Evolutionary conservation across 2,888 invertebrate genomes (phyloP), one percentile per base, ranked within the genome.

Genomic region (Meteorus colon): DNA sequence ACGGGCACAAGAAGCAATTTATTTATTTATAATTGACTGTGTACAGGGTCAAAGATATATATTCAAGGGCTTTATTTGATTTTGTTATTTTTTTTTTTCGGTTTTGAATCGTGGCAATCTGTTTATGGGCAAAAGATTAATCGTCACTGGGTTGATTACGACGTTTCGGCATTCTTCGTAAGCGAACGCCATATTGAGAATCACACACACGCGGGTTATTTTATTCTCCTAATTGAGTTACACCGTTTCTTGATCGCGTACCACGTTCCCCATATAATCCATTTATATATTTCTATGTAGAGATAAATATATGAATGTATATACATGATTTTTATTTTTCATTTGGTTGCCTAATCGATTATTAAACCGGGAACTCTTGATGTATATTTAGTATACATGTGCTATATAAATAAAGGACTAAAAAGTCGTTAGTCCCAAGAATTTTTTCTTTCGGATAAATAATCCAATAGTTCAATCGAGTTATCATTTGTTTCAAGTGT

Each of bases 181-280:
- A 65, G 4, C 62, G 48, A 34, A 62, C 73, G 31, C 74, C 69
- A 70, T 75, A 73, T 78, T 75, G 71, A 67, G 51, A 19, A 59
- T 67, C 55, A 75, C 73, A 67, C 71, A 19, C 55, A 24, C 60
- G 45, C 24, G 41, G 63, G 74, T 67, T 73, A 79, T 78, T 80
- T 80, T 78, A 77, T 75, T 74, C 76, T 63, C 77, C 76, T 78
- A 81, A 78, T 81, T 80, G 80, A 80, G 80, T 80, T 81, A 80
- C 77, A 78, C 74, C 72, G 76, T 63, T 74, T 76, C 67, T 75
- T 75, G 69, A 70, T 77, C 76, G 41, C 34, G 65, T 65, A 63
- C 65, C 69, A 51, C 14, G 62, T 69, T 67, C 77, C 66, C 75
- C 74, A 59, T 74, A 73, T 73, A 69, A 76, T 41, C 66, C 63